A percentile compares a stretch with the other conserved stretches of the same genome.
Evolutionary conservation across 2,113 vertebrate species (phyloP).

Genomic region (Gambusia holbrooki): DNA sequence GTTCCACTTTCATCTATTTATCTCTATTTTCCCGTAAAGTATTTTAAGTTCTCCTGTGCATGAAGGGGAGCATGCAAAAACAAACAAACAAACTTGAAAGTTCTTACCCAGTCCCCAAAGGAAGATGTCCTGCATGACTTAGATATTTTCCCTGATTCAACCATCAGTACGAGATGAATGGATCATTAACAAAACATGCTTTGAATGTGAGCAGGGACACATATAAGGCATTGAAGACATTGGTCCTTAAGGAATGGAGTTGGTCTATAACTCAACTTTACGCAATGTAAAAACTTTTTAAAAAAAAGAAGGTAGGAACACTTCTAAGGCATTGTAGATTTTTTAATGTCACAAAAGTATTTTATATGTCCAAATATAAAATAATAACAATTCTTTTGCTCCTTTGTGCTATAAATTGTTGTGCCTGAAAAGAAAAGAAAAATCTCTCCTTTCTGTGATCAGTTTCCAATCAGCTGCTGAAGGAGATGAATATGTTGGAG

Average conservation of each 20-base stretch:
- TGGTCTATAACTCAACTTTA: neutral
- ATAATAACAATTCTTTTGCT: neutral
- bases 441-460: neutral
- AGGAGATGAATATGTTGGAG: conserved; percentile 81
- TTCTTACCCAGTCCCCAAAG: neutral
- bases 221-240: neutral
- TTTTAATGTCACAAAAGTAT: neutral
- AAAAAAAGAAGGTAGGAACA: neutral
- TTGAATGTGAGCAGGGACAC: neutral
- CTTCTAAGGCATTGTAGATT: neutral
- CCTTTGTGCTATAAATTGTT: neutral
- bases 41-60: too few species aligned
- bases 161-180: neutral
- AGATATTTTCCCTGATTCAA: neutral
- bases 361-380: neutral
- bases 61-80: too few species aligned
- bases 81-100: too few species aligned
- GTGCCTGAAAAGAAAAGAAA: neutral
- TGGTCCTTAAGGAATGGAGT: neutral
- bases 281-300: neutral
- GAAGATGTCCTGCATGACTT: neutral
- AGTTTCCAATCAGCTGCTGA: conserved; percentile 82
- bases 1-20: too few species aligned
- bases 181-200: neutral
- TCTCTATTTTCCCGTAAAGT: too few species aligned